Base-by-base conservation (phyloP, 1,140 invertebrate genomes). In the Drosophila obscura region DNA sequence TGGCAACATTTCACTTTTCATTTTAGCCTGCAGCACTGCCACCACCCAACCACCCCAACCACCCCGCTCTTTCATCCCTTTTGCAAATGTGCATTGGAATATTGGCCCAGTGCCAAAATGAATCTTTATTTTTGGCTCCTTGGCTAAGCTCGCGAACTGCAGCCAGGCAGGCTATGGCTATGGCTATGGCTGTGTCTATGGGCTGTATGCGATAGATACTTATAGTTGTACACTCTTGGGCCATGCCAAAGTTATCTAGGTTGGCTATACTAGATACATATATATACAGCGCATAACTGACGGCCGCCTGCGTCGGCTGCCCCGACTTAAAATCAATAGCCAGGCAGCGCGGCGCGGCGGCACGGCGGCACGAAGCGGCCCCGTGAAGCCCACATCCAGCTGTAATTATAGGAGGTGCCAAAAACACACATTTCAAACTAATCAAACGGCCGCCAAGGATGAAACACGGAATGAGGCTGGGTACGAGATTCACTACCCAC, bases 51-150 rank as follows among this genome's bases (percentile, higher is more conserved):
- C 39, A 3, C 55, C 46, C 35, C 24, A 28, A 39, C 26, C 35
- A 1, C 4, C 15, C 64, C 51, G 15, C 11, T 46, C 51, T 41
- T 68, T 51, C 41, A 24, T 16, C 24, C 49, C 28, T 56, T 68
- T 56, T 68, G 62, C 43, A 19, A 62, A 44, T 71, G 55, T 73
- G 66, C 77, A 68, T 39, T 88, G 82, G 71, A 78, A 82, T 39
- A 39, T 77, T 85, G 81, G 81, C 81, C 11, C 22, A 22, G 2
- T 55, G 81, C 81, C 81, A 85, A 80, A 49, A 65, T 75, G 68
- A 74, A 87, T 82, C 71, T 76, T 87, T 85, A 85, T 85, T 85
- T 85, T 85, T 85, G 81, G 81, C 81, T 87, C 62, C 77, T 87
- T 85, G 82, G 81, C 69, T 81, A 56, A 87, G 81, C 81, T 87